Conservation (phyloP, 30 jellyfish, hydroid and myxozoan genomes). For the Aurelia sp. region DNA sequence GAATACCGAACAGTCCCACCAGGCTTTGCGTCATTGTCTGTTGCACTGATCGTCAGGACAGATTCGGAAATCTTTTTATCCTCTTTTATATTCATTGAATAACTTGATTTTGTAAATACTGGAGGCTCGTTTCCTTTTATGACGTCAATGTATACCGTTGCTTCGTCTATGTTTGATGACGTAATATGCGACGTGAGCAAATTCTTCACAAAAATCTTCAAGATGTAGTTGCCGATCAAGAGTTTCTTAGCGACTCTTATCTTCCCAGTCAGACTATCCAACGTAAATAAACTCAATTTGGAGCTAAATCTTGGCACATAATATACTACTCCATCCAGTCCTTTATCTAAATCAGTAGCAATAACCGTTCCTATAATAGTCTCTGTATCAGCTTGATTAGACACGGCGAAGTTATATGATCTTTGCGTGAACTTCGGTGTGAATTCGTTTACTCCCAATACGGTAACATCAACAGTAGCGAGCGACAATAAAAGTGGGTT, state of each 20-base stretch:
- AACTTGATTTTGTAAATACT: conserved; percentile 11
- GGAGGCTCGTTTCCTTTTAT: conserved; percentile 76
- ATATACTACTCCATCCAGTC: conserved; percentile 44
- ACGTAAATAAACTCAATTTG: neutral
- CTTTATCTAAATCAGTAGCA: conserved; percentile 84
- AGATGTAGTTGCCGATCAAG: conserved; percentile 31
- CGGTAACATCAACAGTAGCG: conserved; percentile 49
- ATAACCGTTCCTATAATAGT: conserved; percentile 66
- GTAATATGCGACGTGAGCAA: neutral
- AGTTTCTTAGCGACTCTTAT: conserved; percentile 32
- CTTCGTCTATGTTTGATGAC: conserved; percentile 56
- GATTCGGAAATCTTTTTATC: conserved; percentile 18
- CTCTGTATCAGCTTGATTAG: conserved; percentile 37
- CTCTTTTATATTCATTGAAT: conserved; percentile 25
- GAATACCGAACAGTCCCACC: conserved; percentile 38
- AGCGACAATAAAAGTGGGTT: conserved; percentile 29
- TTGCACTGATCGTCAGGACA: conserved; percentile 48
- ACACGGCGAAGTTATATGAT: conserved; percentile 55
- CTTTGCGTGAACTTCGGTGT: conserved; percentile 68
- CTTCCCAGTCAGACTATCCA: conserved; percentile 51
- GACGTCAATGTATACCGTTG: conserved; percentile 51
- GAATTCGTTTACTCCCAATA: conserved; percentile 82
- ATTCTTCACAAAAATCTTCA: conserved; percentile 62
- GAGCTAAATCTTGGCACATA: conserved; percentile 30
- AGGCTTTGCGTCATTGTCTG: conserved; percentile 51